Evolutionary conservation across 2,797 vertebrate species (phyloP).

Genomic region (Spondyliosoma cantharus): DNA sequence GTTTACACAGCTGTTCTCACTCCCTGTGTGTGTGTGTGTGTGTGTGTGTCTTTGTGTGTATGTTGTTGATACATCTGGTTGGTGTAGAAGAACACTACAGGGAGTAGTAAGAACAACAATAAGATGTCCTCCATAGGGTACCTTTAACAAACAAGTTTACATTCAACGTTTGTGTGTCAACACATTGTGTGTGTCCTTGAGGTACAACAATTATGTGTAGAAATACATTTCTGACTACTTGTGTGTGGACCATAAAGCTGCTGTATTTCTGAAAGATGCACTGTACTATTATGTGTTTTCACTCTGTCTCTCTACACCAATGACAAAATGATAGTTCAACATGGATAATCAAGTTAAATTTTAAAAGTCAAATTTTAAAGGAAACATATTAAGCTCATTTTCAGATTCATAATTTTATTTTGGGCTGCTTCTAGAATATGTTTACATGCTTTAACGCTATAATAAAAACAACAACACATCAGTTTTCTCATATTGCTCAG

Average conservation of each 20-base stretch:
- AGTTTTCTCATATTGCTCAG: too few species aligned
- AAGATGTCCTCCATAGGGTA: slow-evolving; percentile 5
- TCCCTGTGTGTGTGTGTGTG: not conserved
- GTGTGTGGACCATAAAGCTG: not conserved
- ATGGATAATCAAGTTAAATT: not conserved
- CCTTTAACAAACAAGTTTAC: slow-evolving; percentile 23
- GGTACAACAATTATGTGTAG: not conserved
- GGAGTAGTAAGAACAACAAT: not conserved
- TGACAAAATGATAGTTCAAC: not conserved
- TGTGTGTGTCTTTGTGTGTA: not conserved
- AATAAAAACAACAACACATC: too few species aligned
- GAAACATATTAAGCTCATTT: too few species aligned
- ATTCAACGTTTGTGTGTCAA: not conserved
- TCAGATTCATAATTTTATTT: too few species aligned
- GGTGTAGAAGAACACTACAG: slow-evolving; percentile 6
- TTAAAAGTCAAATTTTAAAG: slow-evolving; percentile 18
- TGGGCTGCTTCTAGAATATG: too few species aligned
- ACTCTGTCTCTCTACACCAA: not conserved
- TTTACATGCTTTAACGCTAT: too few species aligned
- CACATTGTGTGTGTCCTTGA: not conserved
- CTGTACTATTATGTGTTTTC: not conserved
- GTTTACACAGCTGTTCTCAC: slow-evolving; percentile 10
- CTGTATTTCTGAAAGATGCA: not conserved
- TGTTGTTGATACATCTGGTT: slow-evolving; percentile 14
- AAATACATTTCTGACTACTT: not conserved